phyloP scores from a whole-genome alignment of 2,888 invertebrate species.

The Pandemis cinnamomeana region DNA sequence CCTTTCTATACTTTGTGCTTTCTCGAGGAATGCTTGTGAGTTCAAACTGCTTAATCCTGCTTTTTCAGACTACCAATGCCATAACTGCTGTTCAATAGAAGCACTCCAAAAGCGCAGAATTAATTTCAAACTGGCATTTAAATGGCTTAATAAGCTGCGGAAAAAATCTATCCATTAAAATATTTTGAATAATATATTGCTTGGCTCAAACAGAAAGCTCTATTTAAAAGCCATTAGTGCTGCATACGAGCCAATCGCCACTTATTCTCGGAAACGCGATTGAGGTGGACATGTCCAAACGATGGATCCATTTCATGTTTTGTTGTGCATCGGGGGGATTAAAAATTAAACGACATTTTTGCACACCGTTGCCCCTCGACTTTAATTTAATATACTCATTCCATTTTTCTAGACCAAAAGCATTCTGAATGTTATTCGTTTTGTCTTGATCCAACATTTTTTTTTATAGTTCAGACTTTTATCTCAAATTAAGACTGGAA shows the following conservation, averaged over 20 bases:
- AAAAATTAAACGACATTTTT: background rate
- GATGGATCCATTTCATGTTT: background rate
- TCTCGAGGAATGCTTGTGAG: too few species aligned
- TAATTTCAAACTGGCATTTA: conserved; percentile 45
- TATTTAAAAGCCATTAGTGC: conserved; percentile 66
- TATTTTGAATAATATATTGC: conserved; percentile 64
- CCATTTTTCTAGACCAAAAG: too few species aligned
- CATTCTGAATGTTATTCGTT: too few species aligned
- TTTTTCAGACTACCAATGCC: background rate
- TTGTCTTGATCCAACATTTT: too few species aligned
- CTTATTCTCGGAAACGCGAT: conserved; percentile 4
- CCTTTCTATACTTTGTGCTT: too few species aligned
- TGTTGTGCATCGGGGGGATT: background rate
- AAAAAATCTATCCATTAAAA: conserved; percentile 62
- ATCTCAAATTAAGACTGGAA: too few species aligned
- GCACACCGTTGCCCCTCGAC: background rate
- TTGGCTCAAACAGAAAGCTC: conserved; percentile 54
- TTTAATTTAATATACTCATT: too few species aligned
- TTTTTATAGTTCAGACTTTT: too few species aligned
- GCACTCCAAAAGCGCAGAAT: background rate
- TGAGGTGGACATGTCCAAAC: background rate
- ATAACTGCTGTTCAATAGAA: background rate
- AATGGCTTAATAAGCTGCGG: conserved; percentile 47
- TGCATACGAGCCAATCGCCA: conserved; percentile 18
- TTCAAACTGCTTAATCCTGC: background rate